phyloP scores from a whole-genome alignment of 1,140 invertebrate species.

The Brachionus sp. region DNA sequence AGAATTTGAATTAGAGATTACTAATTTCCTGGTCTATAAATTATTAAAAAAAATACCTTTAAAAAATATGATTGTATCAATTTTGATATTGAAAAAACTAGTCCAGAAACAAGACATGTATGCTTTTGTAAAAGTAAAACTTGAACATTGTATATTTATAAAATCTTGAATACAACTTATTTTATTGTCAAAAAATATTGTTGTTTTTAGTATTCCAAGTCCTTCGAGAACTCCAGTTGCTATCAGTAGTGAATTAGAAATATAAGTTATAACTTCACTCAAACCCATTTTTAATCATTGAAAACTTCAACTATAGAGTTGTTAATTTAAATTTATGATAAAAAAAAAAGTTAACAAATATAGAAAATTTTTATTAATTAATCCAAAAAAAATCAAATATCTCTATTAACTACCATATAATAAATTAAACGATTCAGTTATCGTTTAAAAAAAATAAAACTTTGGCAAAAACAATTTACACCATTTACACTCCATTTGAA shows the following conservation, averaged over 20 bases:
- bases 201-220: conserved; percentile 4
- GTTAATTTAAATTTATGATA: not conserved
- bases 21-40: not conserved
- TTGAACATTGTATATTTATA: not conserved
- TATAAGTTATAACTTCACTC: not conserved
- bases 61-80: not conserved
- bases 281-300: not conserved
- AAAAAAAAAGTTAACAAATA: conserved; percentile 3
- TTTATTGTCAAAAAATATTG: not conserved
- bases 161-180: not conserved
- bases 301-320: not conserved
- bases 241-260: not conserved
- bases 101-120: not conserved
- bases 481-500: not conserved
- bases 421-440: not conserved
- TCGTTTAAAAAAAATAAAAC: not conserved
- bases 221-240: not conserved
- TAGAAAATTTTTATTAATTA: conserved; percentile 1
- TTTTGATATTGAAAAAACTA: not conserved
- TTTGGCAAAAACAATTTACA: conserved; percentile 10
- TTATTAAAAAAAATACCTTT: not conserved
- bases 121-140: not conserved
- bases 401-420: not conserved
- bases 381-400: not conserved
- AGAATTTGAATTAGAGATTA: not conserved